Conservation (phyloP, 2,113 vertebrate species). For the Gallinago paraguaiae region DNA sequence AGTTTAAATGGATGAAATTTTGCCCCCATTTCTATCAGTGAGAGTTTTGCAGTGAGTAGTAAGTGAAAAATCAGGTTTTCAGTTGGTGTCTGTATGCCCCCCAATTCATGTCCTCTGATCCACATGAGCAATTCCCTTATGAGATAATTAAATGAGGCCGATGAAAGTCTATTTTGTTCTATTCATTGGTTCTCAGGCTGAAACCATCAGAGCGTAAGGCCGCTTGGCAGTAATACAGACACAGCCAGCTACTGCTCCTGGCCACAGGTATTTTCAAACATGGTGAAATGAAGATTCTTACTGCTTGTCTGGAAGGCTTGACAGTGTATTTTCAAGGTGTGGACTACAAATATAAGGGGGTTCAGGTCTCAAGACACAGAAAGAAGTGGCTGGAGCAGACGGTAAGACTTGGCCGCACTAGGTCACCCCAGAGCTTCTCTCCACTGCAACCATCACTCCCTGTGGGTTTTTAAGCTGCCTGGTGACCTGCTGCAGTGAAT, state of each 20-base stretch:
- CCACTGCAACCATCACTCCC: not conserved
- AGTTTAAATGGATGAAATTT: not conserved
- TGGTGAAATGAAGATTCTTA: not conserved
- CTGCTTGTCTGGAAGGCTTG: not conserved
- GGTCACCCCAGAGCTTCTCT: not conserved
- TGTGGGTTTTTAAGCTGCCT: not conserved
- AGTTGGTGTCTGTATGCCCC: not conserved
- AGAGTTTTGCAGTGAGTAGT: not conserved
- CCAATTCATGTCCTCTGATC: not conserved
- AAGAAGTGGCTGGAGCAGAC: not conserved
- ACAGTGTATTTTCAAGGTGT: not conserved
- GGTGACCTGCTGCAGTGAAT: not conserved
- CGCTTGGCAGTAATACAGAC: not conserved
- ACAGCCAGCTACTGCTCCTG: not conserved
- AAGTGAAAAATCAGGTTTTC: not conserved
- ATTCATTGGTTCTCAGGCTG: not conserved
- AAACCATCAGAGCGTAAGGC: not conserved
- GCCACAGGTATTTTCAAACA: not conserved
- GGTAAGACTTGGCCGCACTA: not conserved
- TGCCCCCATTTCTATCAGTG: not conserved
- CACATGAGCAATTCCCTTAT: not conserved
- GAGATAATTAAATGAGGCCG: not conserved
- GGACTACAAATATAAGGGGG: not conserved
- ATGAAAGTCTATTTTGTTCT: not conserved
- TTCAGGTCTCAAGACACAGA: not conserved